These are phyloP conservation scores for Alexandromys fortis DNA, from an alignment of 2,113 vertebrate genomes.

Conservation along the genomic window DNA sequence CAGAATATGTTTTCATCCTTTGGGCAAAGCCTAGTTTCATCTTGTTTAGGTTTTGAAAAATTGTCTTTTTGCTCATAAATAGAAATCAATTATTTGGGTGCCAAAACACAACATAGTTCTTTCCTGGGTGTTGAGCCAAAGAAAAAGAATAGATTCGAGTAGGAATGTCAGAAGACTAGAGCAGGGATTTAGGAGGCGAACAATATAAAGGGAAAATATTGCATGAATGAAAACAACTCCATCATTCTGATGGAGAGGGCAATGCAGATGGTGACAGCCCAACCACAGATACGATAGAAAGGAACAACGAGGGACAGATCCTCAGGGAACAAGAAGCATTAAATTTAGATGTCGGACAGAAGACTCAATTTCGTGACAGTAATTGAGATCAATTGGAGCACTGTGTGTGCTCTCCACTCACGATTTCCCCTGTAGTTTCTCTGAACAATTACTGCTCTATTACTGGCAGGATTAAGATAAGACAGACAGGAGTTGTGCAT, in stretches of 20 bases:
- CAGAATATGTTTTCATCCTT: slow-evolving; percentile 74
- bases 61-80: slow-evolving; percentile 60
- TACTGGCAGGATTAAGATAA: slow-evolving; percentile 80
- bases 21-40: slow-evolving; percentile 69
- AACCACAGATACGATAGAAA: slow-evolving; percentile 48
- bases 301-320: slow-evolving; percentile 72
- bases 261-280: slow-evolving; percentile 61
- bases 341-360: slow-evolving; percentile 83
- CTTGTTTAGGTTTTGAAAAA: slow-evolving; percentile 82
- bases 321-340: slow-evolving; percentile 78
- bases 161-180: slow-evolving; percentile 57
- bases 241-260: slow-evolving; percentile 64
- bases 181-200: background rate
- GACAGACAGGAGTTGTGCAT: slow-evolving; percentile 67
- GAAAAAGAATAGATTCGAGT: slow-evolving; percentile 58
- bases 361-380: slow-evolving; percentile 83
- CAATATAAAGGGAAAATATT: background rate
- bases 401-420: slow-evolving; percentile 73
- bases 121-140: slow-evolving; percentile 34
- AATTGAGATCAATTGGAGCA: slow-evolving; percentile 84
- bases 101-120: slow-evolving; percentile 52
- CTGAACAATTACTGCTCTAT: slow-evolving; percentile 83
- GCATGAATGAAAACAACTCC: slow-evolving; percentile 70
- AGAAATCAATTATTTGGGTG: slow-evolving; percentile 72
- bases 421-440: slow-evolving; percentile 70